Evolutionary conservation across 35 echinoderm and acorn worm genomes (phyloP).

Genomic region (Patiria miniata): DNA sequence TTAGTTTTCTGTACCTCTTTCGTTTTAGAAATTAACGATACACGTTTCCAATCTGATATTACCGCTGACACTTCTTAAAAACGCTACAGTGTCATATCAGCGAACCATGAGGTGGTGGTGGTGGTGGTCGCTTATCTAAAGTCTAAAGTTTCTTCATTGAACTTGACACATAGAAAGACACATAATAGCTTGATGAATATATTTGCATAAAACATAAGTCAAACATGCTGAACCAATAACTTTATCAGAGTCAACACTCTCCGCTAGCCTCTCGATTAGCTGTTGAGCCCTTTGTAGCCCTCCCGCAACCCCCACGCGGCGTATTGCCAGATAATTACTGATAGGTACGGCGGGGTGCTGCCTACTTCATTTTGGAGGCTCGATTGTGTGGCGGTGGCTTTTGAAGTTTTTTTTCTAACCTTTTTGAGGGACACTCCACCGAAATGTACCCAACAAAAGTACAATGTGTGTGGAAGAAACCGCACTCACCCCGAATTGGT

Average conservation of each 20-base stretch:
- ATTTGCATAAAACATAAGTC: not conserved
- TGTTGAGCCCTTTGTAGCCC: not conserved
- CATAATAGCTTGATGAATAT: not conserved
- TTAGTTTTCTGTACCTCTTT: too few relatives aligned
- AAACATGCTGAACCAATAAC: conserved; percentile 2
- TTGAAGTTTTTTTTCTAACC: not conserved
- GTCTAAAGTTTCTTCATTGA: conserved; percentile 17
- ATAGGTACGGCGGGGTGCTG: not conserved
- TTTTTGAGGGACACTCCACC: too few relatives aligned
- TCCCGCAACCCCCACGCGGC: conserved; percentile 2
- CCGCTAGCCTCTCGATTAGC: not conserved
- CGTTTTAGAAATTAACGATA: too few relatives aligned
- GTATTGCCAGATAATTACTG: not conserved
- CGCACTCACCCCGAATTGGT: too few relatives aligned
- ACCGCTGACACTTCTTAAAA: not conserved
- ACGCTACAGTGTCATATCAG: too few relatives aligned
- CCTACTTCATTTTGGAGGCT: not conserved
- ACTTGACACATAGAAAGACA: conserved; percentile 27
- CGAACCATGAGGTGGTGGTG: not conserved
- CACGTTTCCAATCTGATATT: not conserved
- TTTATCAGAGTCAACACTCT: conserved; percentile 3
- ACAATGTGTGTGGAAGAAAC: too few relatives aligned
- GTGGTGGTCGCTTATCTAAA: not conserved
- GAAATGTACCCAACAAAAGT: too few relatives aligned
- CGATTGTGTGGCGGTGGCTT: conserved; percentile 7